phyloP scores from a whole-genome alignment of 2,113 vertebrate genomes.

The Pyxicephalus adspersus region DNA sequence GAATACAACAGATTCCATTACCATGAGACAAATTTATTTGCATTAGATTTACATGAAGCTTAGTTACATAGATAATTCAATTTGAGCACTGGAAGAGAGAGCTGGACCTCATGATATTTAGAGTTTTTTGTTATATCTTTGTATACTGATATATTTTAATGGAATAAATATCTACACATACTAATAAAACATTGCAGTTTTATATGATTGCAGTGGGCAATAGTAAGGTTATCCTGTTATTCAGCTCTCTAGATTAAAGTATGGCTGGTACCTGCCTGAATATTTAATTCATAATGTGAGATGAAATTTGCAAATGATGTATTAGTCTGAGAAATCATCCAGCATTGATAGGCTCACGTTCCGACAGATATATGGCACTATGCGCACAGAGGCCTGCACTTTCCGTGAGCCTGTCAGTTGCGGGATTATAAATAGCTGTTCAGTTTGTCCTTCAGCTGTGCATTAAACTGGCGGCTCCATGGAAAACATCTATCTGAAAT shows the following conservation, averaged over 20 bases:
- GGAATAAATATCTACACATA: too few species aligned
- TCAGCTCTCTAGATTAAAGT: not conserved
- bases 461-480: constrained; percentile 64
- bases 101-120: too few species aligned
- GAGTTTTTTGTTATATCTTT: too few species aligned
- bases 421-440: constrained; percentile 67
- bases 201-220: not conserved
- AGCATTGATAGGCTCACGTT: constrained; percentile 24
- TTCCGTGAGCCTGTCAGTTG: constrained; percentile 61
- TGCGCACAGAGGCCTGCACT: constrained; percentile 55
- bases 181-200: not conserved
- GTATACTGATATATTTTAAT: too few species aligned
- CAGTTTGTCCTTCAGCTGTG: constrained; percentile 71
- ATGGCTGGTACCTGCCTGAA: not conserved
- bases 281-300: constrained; percentile 35
- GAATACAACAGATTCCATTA: too few species aligned
- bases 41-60: too few species aligned
- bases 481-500: constrained; percentile 62
- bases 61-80: too few species aligned
- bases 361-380: constrained; percentile 32
- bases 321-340: constrained; percentile 44
- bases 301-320: constrained; percentile 40
- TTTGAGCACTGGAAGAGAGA: too few species aligned
- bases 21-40: too few species aligned
- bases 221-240: not conserved